Evolutionary conservation across 2,797 vertebrate genomes (phyloP).

Genomic region (Platyrinchus mystaceus): DNA sequence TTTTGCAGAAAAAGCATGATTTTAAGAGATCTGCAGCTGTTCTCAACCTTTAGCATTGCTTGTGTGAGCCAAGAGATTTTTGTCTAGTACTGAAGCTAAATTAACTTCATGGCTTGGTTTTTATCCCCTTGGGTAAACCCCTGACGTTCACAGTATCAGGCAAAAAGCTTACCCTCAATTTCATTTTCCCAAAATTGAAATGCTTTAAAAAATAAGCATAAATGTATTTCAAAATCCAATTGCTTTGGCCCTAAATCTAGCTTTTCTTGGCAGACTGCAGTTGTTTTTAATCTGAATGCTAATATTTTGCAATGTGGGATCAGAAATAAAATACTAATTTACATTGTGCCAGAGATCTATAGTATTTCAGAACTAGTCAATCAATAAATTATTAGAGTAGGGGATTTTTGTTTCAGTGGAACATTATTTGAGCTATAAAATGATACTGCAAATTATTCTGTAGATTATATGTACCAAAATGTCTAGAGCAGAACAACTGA

Average conservation of each 20-base stretch:
- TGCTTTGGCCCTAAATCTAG: conserved; percentile 57
- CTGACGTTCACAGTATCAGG: background rate
- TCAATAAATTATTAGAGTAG: background rate
- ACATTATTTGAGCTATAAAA: background rate
- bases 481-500: background rate
- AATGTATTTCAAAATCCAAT: conserved; percentile 59
- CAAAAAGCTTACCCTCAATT: conserved; percentile 44
- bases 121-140: conserved; percentile 57
- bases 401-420: background rate
- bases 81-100: conserved; percentile 70
- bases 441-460: conserved; percentile 25
- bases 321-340: conserved; percentile 56
- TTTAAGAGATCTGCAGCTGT: conserved; percentile 74
- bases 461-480: background rate
- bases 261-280: conserved; percentile 39
- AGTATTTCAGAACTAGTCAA: conserved; percentile 8
- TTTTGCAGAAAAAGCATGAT: conserved; percentile 71
- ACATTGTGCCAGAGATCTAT: background rate
- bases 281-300: conserved; percentile 68
- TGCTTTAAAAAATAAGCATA: conserved; percentile 53
- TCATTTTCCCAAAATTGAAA: conserved; percentile 66
- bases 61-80: conserved; percentile 71
- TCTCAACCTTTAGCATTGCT: conserved; percentile 72
- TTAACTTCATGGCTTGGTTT: conserved; percentile 64
- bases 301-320: conserved; percentile 64